These are phyloP conservation scores for Frankliniella intonsa DNA, from an alignment of 2,888 invertebrate genomes.

Conservation along the genomic window DNA sequence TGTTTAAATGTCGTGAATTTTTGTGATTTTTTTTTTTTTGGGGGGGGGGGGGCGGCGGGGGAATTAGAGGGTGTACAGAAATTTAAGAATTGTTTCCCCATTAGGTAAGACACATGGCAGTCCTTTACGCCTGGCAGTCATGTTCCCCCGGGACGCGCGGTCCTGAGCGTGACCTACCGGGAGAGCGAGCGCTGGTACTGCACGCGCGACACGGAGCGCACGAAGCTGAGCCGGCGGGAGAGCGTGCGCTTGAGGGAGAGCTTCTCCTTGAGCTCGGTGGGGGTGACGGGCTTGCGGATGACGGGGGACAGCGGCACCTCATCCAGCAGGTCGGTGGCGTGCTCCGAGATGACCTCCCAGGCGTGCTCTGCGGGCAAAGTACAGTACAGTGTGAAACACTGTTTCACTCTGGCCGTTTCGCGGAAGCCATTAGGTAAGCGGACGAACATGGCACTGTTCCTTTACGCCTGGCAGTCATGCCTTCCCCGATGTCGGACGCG, in stretches of 20 bases:
- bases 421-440: no score
- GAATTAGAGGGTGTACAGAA: no score
- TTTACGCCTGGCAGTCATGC: no score
- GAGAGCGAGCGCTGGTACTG: constrained; percentile 44
- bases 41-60: no score
- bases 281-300: constrained; percentile 46
- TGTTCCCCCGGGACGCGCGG: no score
- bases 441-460: no score
- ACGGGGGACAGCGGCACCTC: constrained; percentile 46
- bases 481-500: no score
- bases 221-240: constrained; percentile 52
- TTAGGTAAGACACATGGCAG: no score
- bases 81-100: no score
- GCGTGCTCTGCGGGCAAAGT: constrained; percentile 55
- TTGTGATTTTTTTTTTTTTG: no score
- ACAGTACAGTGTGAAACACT: constrained; percentile 5
- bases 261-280: constrained; percentile 51
- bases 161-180: constrained; percentile 29
- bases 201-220: constrained; percentile 50
- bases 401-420: background rate
- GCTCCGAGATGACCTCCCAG: constrained; percentile 57
- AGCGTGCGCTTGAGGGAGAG: constrained; percentile 43
- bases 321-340: constrained; percentile 56
- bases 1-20: no score
- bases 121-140: no score